Base-by-base conservation (phyloP, 2,888 invertebrate species). In the Merodon equestris region DNA sequence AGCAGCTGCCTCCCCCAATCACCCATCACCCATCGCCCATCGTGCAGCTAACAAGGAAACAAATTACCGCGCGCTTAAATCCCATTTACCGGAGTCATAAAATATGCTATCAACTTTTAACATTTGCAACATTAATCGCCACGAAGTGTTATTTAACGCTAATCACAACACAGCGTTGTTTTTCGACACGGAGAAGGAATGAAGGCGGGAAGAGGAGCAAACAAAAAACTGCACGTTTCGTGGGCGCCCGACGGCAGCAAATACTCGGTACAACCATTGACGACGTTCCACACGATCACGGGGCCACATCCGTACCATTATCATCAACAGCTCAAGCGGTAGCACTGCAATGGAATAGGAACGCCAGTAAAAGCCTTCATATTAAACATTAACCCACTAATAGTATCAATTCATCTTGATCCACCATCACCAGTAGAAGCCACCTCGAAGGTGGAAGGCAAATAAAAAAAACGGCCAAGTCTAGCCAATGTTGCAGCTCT, bases 121-220 rank as follows among this genome's bases (percentile, higher is more conserved):
- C 79, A 79, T 79, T 79, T 79, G 79, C 79, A 79, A 74, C 79
- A 79, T 74, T 79, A 79, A 79, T 79, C 79, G 79, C 79, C 79
- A 79, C 79, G 79, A 74, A 79, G 79, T 79, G 79, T 79, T 79
- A 79, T 74, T 79, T 74, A 79, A 79, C 79, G 74, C 79, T 79
- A 79, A 79, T 74, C 74, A 70, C 79, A 79, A 79, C 74, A 64
- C 74, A 64, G 68, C 74, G 74, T 79, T 79, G 79, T 66, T 76
- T 50, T 66, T 60, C 71, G 54, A 60, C 70, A 71, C 47, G 50
- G 60, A 61, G 9, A 10, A 50, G 42, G n/a, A 14, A 44, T 3
- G 10, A 17, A 18, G 12, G 38, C 9, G 7, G 19, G 44, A 13
- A 45, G 14, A 9, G 51, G 18, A n/a, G 1, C 10, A n/a, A 42